Base-by-base conservation (phyloP, 2,797 vertebrate genomes). In the Melanogrammus aeglefinus region DNA sequence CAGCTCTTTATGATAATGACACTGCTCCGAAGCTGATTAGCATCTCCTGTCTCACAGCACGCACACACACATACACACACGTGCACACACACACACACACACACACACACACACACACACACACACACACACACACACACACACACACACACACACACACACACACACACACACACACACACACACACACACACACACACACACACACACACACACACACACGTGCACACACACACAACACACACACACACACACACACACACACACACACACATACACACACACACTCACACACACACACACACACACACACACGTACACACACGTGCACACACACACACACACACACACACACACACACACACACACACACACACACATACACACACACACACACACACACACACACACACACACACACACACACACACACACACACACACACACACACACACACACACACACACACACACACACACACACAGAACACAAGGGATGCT, bases 21-120 rank as follows among this genome's bases (percentile, higher is more conserved):
- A 72, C 73, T 80, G 82, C 75, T 83, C 81, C 72, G 79, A 18
- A 77, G 78, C 80, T 84, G 86, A 89, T 92, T 86, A 83, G 85
- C 76, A 82, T 89, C 84, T 85, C 78, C 77, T 73, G 80, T 77
- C 77, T 80, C 80, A 80, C 73, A 6, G 2, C 24, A 27, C 24
- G 7, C 24, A 4, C 63, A 27, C 63, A 1, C 24, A 4, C 57
- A n/a, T 1, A 12, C n/a, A 69, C 24, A 69, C 24, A 27, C 63
- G 12, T 8, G 4, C n/a, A n/a, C n/a, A n/a, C n/a, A n/a, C n/a
- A n/a, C n/a, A n/a, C n/a, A n/a, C n/a, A n/a, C n/a, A n/a, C n/a
- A n/a, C n/a, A n/a, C n/a, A n/a, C n/a, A n/a, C n/a, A n/a, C n/a
- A n/a, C n/a, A 66, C 24, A 27, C 24, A 66, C 63, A 27, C n/a